phyloP scores from a whole-genome alignment of 1,140 invertebrate species.

The Bombyx mandarina region DNA sequence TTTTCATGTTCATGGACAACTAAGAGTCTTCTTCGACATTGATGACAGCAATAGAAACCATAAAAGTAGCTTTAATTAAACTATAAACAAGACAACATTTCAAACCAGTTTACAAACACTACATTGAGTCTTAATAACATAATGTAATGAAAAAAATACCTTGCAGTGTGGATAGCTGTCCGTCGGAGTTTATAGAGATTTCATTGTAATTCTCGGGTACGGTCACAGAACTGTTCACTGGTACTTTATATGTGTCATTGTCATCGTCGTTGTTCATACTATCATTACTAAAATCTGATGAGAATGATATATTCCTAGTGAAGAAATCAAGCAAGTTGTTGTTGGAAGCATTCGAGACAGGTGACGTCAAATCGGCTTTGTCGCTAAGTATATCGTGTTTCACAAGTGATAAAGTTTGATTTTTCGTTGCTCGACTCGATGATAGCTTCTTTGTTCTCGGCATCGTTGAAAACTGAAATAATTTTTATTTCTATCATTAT shows the following conservation, averaged over 20 bases:
- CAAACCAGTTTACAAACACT: too few relatives aligned
- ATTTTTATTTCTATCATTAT: not conserved
- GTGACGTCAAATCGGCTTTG: conserved; percentile 17
- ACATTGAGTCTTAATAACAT: too few relatives aligned
- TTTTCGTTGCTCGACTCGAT: conserved; percentile 46
- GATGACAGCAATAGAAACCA: too few relatives aligned
- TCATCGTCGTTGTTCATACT: conserved; percentile 56
- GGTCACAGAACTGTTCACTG: conserved; percentile 61
- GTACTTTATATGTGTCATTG: conserved; percentile 71
- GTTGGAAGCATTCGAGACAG: conserved; percentile 24
- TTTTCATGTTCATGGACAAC: too few relatives aligned
- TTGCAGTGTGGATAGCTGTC: conserved; percentile 61
- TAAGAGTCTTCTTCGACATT: too few relatives aligned
- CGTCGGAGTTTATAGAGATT: conserved; percentile 62
- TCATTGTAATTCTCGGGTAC: conserved; percentile 64
- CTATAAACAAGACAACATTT: too few relatives aligned
- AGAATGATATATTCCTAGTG: conserved; percentile 64
- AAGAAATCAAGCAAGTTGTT: conserved; percentile 63
- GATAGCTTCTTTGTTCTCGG: conserved; percentile 69
- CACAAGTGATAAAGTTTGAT: conserved; percentile 51
- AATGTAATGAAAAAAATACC: conserved; percentile 21
- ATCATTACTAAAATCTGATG: conserved; percentile 62
- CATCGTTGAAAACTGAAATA: conserved; percentile 73
- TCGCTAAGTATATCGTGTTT: conserved; percentile 56
- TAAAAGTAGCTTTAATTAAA: too few relatives aligned